Evolutionary conservation across 2,888 invertebrate species (phyloP).

Genomic region (Dynastes maya): DNA sequence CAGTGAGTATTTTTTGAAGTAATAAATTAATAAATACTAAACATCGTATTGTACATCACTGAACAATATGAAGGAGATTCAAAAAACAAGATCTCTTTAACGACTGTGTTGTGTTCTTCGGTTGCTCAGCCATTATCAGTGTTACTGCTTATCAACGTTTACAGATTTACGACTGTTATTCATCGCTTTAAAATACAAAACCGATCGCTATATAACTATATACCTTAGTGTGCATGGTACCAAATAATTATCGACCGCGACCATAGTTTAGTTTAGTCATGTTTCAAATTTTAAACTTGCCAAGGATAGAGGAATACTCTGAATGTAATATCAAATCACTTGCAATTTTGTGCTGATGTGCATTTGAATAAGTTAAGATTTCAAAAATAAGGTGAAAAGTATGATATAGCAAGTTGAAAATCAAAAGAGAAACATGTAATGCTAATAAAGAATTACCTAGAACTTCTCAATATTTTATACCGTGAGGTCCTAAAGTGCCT

Average conservation of each 20-base stretch:
- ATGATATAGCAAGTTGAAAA: too few relatives aligned
- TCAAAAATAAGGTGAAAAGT: too few relatives aligned
- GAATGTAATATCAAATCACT: not conserved
- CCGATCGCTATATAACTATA: not conserved
- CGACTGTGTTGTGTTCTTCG: not conserved
- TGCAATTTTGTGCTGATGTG: too few relatives aligned
- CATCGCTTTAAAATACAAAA: not conserved
- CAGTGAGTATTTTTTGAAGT: not conserved
- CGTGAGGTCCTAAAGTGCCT: too few relatives aligned
- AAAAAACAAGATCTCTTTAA: slow-evolving; percentile 17
- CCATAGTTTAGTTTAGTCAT: not conserved
- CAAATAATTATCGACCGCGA: not conserved
- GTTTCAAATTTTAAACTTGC: not conserved
- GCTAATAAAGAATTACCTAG: too few relatives aligned
- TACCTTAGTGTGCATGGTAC: not conserved
- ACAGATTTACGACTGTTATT: not conserved
- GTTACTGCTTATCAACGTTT: slow-evolving; percentile 50
- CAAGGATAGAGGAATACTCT: not conserved
- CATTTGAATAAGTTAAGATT: too few relatives aligned
- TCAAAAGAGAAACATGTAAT: too few relatives aligned
- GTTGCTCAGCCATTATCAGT: slow-evolving; percentile 30
- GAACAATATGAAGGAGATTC: slow-evolving; percentile 44
- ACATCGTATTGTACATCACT: not conserved
- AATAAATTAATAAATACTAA: not conserved
- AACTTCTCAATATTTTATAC: too few relatives aligned